Conservation (phyloP, 1,140 invertebrate species). For the Drosophila saltans region DNA sequence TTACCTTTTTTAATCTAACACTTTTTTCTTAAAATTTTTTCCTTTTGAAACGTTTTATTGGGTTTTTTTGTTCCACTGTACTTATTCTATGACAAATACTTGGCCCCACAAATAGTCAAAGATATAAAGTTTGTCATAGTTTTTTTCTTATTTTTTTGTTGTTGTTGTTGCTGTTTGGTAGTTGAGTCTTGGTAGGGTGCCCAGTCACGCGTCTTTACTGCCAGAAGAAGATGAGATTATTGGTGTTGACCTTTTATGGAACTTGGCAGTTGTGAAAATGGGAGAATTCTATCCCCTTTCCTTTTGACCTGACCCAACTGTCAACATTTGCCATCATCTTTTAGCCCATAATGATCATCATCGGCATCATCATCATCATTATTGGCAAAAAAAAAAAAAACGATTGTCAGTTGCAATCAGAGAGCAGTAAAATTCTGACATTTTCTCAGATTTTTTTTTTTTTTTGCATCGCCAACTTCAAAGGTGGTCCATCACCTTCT, state of each 20-base stretch:
- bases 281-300: constrained; percentile 15
- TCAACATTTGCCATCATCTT: constrained; percentile 43
- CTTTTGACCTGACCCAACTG: constrained; percentile 50
- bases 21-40: no score
- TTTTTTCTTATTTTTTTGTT: constrained; percentile 7
- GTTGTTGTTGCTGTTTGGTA: neutral
- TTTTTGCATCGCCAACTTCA: constrained; percentile 15
- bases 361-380: neutral
- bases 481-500: constrained; percentile 18
- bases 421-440: neutral
- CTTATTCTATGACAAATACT: neutral
- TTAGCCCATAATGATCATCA: neutral
- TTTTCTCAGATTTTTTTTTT: neutral
- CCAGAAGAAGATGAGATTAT: constrained; percentile 37
- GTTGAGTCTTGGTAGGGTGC: constrained; percentile 42
- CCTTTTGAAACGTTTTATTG: no score
- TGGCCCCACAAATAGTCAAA: constrained; percentile 56
- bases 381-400: no score
- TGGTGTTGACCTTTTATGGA: constrained; percentile 21
- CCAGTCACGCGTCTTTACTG: constrained; percentile 46
- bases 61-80: neutral
- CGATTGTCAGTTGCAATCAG: neutral
- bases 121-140: constrained; percentile 43
- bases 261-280: constrained; percentile 21
- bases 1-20: no score